These are phyloP conservation scores for Apantesis nais DNA, from an alignment of 2,888 invertebrate species.

Conservation along the genomic window DNA sequence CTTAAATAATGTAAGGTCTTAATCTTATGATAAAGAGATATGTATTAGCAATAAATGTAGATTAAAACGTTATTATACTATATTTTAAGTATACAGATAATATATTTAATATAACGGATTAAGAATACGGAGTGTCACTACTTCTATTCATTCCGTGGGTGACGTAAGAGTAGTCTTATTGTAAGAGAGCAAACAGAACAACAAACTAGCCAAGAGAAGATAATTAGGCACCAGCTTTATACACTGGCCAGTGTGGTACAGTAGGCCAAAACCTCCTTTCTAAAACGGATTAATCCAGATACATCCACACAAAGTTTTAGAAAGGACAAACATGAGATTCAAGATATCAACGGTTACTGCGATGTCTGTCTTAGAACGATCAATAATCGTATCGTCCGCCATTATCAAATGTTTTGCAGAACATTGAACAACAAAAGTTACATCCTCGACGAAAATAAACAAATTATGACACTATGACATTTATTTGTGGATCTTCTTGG, in stretches of 20 bases:
- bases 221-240: too few relatives aligned
- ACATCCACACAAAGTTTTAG: too few relatives aligned
- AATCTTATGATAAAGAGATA: not conserved
- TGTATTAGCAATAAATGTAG: not conserved
- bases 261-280: too few relatives aligned
- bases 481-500: slow-evolving; percentile 41
- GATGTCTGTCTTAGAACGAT: not conserved
- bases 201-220: too few relatives aligned
- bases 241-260: too few relatives aligned
- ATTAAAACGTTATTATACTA: not conserved
- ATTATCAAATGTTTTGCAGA: slow-evolving; percentile 12
- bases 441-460: slow-evolving; percentile 30
- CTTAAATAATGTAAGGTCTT: not conserved
- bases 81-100: not conserved
- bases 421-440: slow-evolving; percentile 14
- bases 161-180: too few relatives aligned
- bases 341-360: not conserved
- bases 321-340: too few relatives aligned
- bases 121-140: too few relatives aligned
- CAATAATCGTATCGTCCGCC: slow-evolving; percentile 22
- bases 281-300: too few relatives aligned
- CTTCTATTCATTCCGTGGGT: too few relatives aligned
- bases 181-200: too few relatives aligned
- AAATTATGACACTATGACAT: slow-evolving; percentile 30
- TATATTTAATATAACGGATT: too few relatives aligned